A percentile compares a stretch with the other conserved stretches of the same genome.
These are phyloP conservation scores for Orchesellides sinensis DNA, from an alignment of 2,888 invertebrate species.

Conservation along the genomic window DNA sequence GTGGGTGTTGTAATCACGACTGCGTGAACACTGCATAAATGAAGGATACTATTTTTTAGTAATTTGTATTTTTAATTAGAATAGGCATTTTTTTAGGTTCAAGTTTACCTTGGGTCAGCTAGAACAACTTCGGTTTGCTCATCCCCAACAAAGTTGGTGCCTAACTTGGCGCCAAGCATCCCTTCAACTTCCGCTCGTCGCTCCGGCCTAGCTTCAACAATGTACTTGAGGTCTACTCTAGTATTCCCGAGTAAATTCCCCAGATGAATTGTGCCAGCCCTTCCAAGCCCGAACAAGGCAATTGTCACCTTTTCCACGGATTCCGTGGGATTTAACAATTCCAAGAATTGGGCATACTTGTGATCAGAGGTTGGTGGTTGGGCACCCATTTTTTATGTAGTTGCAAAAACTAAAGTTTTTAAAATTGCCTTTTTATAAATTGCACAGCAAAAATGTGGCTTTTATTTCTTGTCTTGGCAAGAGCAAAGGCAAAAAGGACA, in stretches of 20 bases:
- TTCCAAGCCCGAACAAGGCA: slow-evolving; percentile 81
- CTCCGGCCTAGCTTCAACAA: slow-evolving; percentile 80
- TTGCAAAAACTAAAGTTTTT: no score
- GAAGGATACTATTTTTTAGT: no score
- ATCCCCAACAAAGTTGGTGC: slow-evolving; percentile 79
- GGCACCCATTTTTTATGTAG: no score
- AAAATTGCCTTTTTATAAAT: no score
- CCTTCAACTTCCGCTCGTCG: slow-evolving; percentile 78
- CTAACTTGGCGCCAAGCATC: slow-evolving; percentile 80
- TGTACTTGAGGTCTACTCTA: slow-evolving; percentile 79
- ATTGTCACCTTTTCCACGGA: slow-evolving; percentile 77
- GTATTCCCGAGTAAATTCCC: slow-evolving; percentile 78
- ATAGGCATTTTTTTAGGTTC: background rate
- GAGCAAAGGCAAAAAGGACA: no score
- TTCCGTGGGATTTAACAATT: slow-evolving; percentile 39
- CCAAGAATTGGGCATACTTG: slow-evolving; percentile 55
- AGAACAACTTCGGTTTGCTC: slow-evolving; percentile 79
- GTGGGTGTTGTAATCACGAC: slow-evolving; percentile 82
- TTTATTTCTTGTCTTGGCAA: no score
- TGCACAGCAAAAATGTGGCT: no score
- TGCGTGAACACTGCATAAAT: slow-evolving; percentile 78
- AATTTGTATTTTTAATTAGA: no score
- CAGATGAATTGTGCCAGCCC: slow-evolving; percentile 82
- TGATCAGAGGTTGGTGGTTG: slow-evolving; percentile 48
- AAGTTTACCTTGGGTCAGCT: slow-evolving; percentile 80